A percentile compares a stretch with the other conserved stretches of the same genome.
Conservation (phyloP, 2,888 invertebrate genomes). For the Linnaemya tessellans region DNA sequence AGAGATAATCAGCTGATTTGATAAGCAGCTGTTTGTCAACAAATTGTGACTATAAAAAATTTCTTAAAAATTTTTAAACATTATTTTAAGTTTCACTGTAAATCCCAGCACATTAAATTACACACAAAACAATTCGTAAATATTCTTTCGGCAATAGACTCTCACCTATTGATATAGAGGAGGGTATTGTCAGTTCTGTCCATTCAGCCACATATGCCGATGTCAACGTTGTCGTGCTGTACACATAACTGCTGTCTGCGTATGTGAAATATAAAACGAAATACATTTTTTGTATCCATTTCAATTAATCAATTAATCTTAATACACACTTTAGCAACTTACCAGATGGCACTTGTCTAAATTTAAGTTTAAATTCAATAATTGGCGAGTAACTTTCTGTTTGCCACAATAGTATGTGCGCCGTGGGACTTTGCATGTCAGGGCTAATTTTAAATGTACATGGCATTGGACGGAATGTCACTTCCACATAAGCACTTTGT, state of each 20-base stretch:
- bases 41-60: background rate
- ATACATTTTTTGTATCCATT: slow-evolving; percentile 14
- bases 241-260: slow-evolving; percentile 58
- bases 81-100: slow-evolving; percentile 2
- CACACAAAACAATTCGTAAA: background rate
- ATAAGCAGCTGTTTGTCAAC: no score
- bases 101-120: background rate
- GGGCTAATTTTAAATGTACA: slow-evolving; percentile 82
- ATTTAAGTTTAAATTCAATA: slow-evolving; percentile 87
- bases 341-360: slow-evolving; percentile 82
- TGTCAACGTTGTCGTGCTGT: slow-evolving; percentile 57
- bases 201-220: slow-evolving; percentile 75
- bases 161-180: slow-evolving; percentile 81
- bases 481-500: slow-evolving; percentile 88
- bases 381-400: slow-evolving; percentile 92
- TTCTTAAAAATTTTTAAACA: background rate
- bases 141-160: background rate
- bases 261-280: slow-evolving; percentile 16
- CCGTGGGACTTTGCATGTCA: slow-evolving; percentile 82
- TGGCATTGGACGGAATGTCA: slow-evolving; percentile 86
- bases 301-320: slow-evolving; percentile 70
- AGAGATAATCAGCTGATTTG: no score
- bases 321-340: slow-evolving; percentile 45
- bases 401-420: slow-evolving; percentile 91
- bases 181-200: slow-evolving; percentile 82